A percentile compares a stretch with the other conserved stretches of the same genome.
Evolutionary conservation across 2,888 invertebrate genomes (phyloP).

Genomic region (Dendrolimus houi): DNA sequence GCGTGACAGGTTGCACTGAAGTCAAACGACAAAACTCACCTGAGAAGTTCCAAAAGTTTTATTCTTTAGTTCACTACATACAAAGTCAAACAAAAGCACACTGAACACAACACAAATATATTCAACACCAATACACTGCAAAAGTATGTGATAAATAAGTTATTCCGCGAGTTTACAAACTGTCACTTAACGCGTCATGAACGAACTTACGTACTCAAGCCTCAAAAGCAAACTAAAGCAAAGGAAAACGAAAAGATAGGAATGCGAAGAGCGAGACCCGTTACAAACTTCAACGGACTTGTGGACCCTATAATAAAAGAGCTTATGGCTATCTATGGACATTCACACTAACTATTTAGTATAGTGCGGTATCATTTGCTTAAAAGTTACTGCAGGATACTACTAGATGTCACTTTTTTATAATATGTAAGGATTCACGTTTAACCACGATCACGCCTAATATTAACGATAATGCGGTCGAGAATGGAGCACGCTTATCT

Average conservation of each 20-base stretch:
- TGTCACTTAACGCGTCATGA: slow-evolving; percentile 25
- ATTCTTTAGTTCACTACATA: slow-evolving; percentile 21
- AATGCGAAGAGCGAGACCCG: slow-evolving; percentile 10
- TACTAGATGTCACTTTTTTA: too few species aligned
- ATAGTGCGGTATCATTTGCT: too few species aligned
- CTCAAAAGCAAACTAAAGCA: slow-evolving; percentile 50
- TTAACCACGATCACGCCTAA: too few species aligned
- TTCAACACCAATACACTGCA: slow-evolving; percentile 33
- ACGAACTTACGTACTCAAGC: slow-evolving; percentile 28
- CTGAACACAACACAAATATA: slow-evolving; percentile 33
- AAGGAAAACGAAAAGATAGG: slow-evolving; percentile 2
- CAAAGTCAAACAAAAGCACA: slow-evolving; percentile 26
- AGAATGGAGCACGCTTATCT: too few species aligned
- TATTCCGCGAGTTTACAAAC: slow-evolving; percentile 53
- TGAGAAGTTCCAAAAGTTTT: slow-evolving; percentile 30
- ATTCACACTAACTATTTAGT: too few species aligned
- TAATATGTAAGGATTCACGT: too few species aligned
- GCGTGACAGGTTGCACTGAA: slow-evolving; percentile 68
- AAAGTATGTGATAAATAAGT: slow-evolving; percentile 49
- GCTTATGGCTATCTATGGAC: too few species aligned
- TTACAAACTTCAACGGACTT: slow-evolving; percentile 13
- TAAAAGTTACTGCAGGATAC: too few species aligned
- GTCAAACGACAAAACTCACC: slow-evolving; percentile 47
- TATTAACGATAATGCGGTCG: too few species aligned
- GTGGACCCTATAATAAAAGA: slow-evolving; percentile 12